These are phyloP conservation scores for Arctopsyche grandis DNA, from an alignment of 1,140 invertebrate genomes.

Conservation along the genomic window DNA sequence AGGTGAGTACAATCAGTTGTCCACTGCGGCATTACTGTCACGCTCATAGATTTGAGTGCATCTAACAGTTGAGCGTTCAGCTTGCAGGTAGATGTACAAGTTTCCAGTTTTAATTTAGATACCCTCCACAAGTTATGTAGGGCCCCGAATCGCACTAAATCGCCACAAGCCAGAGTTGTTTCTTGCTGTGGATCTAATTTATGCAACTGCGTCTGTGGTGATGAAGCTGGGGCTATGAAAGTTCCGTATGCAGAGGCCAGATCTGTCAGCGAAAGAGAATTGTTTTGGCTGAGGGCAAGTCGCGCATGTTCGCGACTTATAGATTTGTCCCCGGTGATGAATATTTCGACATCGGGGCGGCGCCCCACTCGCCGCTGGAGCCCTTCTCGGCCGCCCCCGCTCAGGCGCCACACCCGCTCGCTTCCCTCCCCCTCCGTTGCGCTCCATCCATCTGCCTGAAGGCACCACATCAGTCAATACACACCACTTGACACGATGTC, in stretches of 20 bases:
- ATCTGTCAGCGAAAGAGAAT: slow-evolving; percentile 61
- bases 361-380: not conserved
- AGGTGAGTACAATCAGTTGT: slow-evolving; percentile 69
- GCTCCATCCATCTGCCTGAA: not conserved
- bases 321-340: slow-evolving; percentile 65
- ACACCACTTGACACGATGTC: no score
- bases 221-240: slow-evolving; percentile 59
- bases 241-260: slow-evolving; percentile 69
- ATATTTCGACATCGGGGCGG: slow-evolving; percentile 57
- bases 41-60: slow-evolving; percentile 60
- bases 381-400: not conserved
- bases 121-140: slow-evolving; percentile 65
- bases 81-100: slow-evolving; percentile 65
- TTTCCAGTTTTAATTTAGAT: slow-evolving; percentile 58
- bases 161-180: slow-evolving; percentile 59
- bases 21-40: slow-evolving; percentile 62
- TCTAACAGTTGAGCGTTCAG: slow-evolving; percentile 58
- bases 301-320: slow-evolving; percentile 68
- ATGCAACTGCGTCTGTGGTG: slow-evolving; percentile 55
- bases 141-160: slow-evolving; percentile 67
- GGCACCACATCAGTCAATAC: not conserved
- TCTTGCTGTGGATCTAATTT: slow-evolving; percentile 55
- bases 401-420: not conserved
- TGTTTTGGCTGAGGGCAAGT: slow-evolving; percentile 55
- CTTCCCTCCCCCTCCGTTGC: not conserved